These are phyloP conservation scores for Drosophila lacicola DNA, from an alignment of 2,888 invertebrate genomes.

Conservation along the genomic window DNA sequence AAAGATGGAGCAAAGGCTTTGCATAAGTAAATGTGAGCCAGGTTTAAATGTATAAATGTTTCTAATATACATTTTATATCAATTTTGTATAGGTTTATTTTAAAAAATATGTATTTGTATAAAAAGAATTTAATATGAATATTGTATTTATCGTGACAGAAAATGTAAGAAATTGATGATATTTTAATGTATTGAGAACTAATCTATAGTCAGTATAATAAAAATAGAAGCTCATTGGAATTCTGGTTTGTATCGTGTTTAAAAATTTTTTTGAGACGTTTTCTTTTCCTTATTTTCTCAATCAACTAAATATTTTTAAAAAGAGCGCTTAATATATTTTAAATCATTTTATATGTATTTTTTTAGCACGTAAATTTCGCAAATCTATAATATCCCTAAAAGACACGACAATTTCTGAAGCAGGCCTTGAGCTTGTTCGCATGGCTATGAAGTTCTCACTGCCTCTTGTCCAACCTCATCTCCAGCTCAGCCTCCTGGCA, in stretches of 20 bases:
- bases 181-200: neutral
- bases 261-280: too few species aligned
- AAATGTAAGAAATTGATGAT: neutral
- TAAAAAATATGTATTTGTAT: too few species aligned
- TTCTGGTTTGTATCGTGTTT: too few species aligned
- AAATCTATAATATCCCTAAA: neutral
- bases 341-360: neutral
- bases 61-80: neutral
- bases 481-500: constrained; percentile 24
- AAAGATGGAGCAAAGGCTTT: constrained; percentile 15
- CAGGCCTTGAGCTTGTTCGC: neutral
- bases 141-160: neutral
- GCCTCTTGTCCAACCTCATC: neutral
- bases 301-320: too few species aligned
- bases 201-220: neutral
- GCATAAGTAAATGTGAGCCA: neutral
- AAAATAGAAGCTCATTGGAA: too few species aligned
- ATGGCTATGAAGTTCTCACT: neutral
- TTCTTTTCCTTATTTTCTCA: too few species aligned
- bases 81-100: neutral
- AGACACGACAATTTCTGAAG: neutral
- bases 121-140: too few species aligned
- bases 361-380: neutral
- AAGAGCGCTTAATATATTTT: too few species aligned
- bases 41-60: neutral